Evolutionary conservation across 2,113 vertebrate species (phyloP).

Genomic region (Limanda limanda): DNA sequence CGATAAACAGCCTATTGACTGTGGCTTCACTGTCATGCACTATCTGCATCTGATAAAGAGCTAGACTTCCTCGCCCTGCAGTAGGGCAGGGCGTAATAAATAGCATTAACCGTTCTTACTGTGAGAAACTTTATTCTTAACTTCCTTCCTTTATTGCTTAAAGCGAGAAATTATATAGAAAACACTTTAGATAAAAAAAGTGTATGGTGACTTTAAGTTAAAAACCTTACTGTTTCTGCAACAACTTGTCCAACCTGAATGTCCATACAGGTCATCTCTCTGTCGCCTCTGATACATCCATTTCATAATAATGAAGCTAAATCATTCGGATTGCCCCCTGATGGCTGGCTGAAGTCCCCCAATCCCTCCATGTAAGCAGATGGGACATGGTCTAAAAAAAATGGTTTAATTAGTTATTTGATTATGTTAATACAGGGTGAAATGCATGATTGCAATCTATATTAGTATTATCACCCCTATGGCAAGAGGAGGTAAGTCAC

Average conservation of each 20-base stretch:
- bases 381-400: not conserved
- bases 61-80: not conserved
- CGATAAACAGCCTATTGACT: slow-evolving; percentile 73
- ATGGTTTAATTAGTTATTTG: not conserved
- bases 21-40: slow-evolving; percentile 15
- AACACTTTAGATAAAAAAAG: no score
- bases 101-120: slow-evolving; percentile 13
- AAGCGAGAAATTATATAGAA: not conserved
- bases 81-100: not conserved
- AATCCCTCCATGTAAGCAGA: not conserved
- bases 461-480: no score
- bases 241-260: not conserved
- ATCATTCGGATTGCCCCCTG: not conserved
- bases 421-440: no score
- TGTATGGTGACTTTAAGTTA: no score
- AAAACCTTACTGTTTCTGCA: not conserved
- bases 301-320: not conserved
- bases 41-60: slow-evolving; percentile 44
- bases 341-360: not conserved
- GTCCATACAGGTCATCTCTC: no score
- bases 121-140: slow-evolving; percentile 3
- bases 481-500: no score
- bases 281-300: no score
- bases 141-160: slow-evolving; percentile 4
- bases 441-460: no score